Base-by-base conservation (phyloP, 1,140 invertebrate species). In the Aleiodes sp. region DNA sequence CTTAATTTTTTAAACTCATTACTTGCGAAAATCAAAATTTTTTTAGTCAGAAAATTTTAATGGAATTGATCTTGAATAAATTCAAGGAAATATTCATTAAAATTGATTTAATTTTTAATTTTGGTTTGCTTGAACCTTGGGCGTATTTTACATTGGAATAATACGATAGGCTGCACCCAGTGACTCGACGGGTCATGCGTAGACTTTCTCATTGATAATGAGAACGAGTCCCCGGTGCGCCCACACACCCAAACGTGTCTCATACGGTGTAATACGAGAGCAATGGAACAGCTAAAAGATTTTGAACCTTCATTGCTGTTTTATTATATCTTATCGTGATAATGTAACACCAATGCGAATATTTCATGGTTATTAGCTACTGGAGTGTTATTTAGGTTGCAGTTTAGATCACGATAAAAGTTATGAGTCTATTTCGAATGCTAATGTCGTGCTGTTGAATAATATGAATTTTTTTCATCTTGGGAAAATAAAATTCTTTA, bases 191-290 rank as follows among this genome's bases (percentile, higher is more conserved):
- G 21, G 39, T 52, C 43, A 19, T 19, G 52, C 21, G 63, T 60
- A 35, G 19, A 69, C 67, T 69, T 69, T 69, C 67, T 63, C 61
- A 46, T 69, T 63, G 29, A 69, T 69, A 69, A 69, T 69, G 29
- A 39, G 41, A 65, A 64, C 68, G 46, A 65, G 52, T 65, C 35
- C 62, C 60, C 24, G 41, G 35, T 26, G 62, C 62, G n/a, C 52
- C 10, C n/a, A 57, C 52, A 64, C 52, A 65, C 64, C 19, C 65
- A 35, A 35, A 59, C 16, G 21, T 52, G 16, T 21, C 46, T 52
- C 21, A 52, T 61, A 29, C 29, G n/a, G 29, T 31, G 26, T 6
- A 31, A 59, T 24, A 59, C 10, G 9, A 14, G 10, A 2, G 33
- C 35, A 43, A 21, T 39, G 16, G 10, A 41, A 43, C 24, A 37